Evolutionary conservation across 2,797 vertebrate species (phyloP).

Genomic region (Nothura maculosa): DNA sequence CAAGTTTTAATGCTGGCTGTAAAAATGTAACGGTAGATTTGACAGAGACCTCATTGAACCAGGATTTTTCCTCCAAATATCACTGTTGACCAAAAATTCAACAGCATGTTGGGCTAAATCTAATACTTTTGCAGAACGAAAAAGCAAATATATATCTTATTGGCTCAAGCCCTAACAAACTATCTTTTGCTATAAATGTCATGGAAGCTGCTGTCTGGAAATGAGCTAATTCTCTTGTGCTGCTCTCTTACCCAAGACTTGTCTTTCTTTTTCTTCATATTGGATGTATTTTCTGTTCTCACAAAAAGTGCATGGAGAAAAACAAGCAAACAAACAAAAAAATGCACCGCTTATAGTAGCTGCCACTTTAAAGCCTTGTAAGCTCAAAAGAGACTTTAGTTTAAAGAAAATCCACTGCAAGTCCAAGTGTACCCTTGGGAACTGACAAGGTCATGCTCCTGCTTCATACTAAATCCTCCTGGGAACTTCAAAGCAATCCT

Average conservation of each 20-base stretch:
- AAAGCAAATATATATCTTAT: not conserved
- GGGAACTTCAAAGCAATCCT: slow-evolving; percentile 28
- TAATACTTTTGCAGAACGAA: not conserved
- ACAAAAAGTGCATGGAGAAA: not conserved
- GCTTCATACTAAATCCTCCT: slow-evolving; percentile 32
- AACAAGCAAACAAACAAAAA: not conserved
- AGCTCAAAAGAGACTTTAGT: not conserved
- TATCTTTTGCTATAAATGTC: not conserved
- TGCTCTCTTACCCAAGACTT: not conserved
- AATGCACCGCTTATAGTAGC: not conserved
- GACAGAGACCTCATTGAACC: not conserved
- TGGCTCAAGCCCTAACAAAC: not conserved
- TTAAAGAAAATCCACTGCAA: not conserved
- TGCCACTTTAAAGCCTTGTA: not conserved
- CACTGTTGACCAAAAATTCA: not conserved
- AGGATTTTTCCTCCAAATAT: not conserved
- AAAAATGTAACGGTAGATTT: not conserved
- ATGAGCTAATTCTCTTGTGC: not conserved
- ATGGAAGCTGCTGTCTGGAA: not conserved
- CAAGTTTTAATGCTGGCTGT: not conserved
- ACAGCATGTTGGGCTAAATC: not conserved
- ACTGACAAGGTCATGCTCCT: not conserved
- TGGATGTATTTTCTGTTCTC: not conserved
- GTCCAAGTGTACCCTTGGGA: not conserved
- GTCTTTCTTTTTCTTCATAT: not conserved